These are phyloP conservation scores for Lipotes vexillifer DNA, from an alignment of 2,113 vertebrate species.

Conservation along the genomic window DNA sequence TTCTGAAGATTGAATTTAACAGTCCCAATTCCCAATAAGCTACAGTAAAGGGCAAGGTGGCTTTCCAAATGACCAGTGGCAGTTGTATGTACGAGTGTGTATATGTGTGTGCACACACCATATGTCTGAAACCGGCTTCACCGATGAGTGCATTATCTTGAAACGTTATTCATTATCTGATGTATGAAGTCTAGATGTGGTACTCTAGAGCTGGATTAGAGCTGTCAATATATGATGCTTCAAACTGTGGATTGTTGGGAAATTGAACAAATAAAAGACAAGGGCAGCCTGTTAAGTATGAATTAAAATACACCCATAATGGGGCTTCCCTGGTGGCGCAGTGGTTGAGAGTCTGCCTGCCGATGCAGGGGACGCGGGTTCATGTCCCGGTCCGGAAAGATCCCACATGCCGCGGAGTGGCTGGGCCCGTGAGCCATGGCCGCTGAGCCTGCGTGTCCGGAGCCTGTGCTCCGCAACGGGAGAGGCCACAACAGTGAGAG, in stretches of 20 bases:
- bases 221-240: neutral
- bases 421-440: no score
- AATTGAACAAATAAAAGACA: neutral
- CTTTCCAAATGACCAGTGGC: neutral
- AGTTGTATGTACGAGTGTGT: neutral
- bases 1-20: neutral
- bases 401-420: no score
- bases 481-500: no score
- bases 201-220: neutral
- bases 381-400: rapidly evolving
- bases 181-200: neutral
- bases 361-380: no score
- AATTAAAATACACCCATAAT: neutral
- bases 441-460: no score
- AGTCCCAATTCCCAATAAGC: neutral
- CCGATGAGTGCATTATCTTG: neutral
- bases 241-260: neutral
- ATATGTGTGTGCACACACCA: neutral
- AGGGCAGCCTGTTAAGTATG: neutral
- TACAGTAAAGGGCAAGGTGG: neutral
- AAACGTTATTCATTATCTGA: neutral
- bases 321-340: neutral
- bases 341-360: no score
- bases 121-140: neutral
- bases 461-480: no score